phyloP scores from a whole-genome alignment of 2,113 vertebrate species.

The Paramisgurnus dabryanus region DNA sequence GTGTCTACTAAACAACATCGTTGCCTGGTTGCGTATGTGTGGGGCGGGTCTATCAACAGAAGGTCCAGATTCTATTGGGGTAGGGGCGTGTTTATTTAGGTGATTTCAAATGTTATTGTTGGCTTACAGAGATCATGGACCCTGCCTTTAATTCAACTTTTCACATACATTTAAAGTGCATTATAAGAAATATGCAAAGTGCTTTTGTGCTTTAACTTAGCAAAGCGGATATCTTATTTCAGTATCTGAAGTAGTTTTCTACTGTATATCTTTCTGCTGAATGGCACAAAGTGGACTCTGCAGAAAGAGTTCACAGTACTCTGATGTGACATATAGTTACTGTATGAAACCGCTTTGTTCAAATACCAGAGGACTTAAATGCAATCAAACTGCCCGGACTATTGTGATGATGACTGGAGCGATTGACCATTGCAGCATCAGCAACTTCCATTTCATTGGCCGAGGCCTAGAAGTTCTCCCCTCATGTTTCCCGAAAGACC shows the following conservation, averaged over 20 bases:
- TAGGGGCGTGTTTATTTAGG: too few species aligned
- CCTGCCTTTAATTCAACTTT: too few species aligned
- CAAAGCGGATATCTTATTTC: constrained; percentile 28
- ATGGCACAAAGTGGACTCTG: constrained; percentile 23
- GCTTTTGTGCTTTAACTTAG: not conserved
- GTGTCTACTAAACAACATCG: too few species aligned
- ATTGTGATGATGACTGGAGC: constrained; percentile 15
- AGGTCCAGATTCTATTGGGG: too few species aligned
- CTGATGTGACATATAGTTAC: constrained; percentile 4
- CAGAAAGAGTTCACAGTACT: not conserved
- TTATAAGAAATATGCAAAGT: too few species aligned
- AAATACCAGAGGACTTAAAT: constrained; percentile 31
- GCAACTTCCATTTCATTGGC: constrained; percentile 38
- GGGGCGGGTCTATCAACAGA: too few species aligned
- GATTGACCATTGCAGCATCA: constrained; percentile 39
- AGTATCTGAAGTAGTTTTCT: not conserved
- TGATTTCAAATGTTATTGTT: too few species aligned
- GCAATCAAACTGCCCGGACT: constrained; percentile 21
- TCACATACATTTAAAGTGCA: too few species aligned
- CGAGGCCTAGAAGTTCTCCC: not conserved
- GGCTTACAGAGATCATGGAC: too few species aligned
- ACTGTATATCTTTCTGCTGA: constrained; percentile 28
- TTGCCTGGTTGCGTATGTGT: too few species aligned
- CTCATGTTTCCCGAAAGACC: constrained; percentile 8
- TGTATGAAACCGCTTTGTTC: constrained; percentile 25